Base-by-base conservation (phyloP, 37 sponge, comb jelly and placozoan genomes). In the Cladorhizidae sp. region DNA sequence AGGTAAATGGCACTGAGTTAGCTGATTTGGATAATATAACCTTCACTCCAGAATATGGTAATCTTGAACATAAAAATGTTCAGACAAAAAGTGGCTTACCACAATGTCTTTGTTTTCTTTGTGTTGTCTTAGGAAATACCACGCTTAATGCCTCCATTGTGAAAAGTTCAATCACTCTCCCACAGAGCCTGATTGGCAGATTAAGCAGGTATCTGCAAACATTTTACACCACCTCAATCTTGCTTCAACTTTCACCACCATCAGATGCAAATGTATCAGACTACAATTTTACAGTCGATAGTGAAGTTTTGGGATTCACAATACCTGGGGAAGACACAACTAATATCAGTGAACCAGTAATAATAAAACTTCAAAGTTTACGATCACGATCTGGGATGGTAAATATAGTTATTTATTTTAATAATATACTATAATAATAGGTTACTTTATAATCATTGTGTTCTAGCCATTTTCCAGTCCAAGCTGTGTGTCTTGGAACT, bases 401-500 rank as follows among this genome's bases (percentile, higher is more conserved):
- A 45, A 9, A 45, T 45, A 45, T 45, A 61, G 14, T 28, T 77
- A 26, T 56, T 52, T 3, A 18, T 20, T 77, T 14, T 40, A 59
- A 35, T 3, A 5, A 17, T 12, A 17, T 7, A 59, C 28, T 12
- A 26, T 17, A 59, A 59, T 17, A 59, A 59, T 6, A 28, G 6
- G 61, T 23, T 41, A 18, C 67, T 52, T 23, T 22, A 2, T 9
- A 25, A 3, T 14, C 28, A 67, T 55, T 22, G n/a, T 54, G 9
- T 54, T 71, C 1, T 50, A 85, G 85, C 70, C 77, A 37, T 78
- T 57, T 29, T 78, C 71, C 9, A 45, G 28, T 59, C 73, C 67
- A 20, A 63, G 20, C 7, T 88, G 89, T 63, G 89, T 83, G 9
- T 88, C 80, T 39, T 88, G 83, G 83, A 39, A 83, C 74, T 83